These are phyloP conservation scores for Melikaiella ostensackeni DNA, from an alignment of 2,888 invertebrate genomes.

Conservation along the genomic window DNA sequence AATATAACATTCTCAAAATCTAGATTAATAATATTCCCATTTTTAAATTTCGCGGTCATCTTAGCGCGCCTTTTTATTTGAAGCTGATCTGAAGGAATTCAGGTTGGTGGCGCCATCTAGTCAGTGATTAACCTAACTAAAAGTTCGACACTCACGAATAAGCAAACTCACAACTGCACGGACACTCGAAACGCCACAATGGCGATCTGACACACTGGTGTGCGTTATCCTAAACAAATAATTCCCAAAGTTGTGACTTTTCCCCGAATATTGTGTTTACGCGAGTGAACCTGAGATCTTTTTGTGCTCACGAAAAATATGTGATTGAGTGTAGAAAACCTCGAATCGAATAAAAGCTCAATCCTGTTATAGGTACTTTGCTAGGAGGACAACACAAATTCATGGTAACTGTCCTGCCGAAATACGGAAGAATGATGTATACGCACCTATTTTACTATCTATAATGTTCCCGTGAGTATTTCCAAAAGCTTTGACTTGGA, in stretches of 20 bases:
- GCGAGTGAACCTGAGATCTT: constrained; percentile 52
- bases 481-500: constrained; percentile 20
- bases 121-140: constrained; percentile 19
- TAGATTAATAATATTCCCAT: no score
- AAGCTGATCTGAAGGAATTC: constrained; percentile 40
- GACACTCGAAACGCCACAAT: constrained; percentile 71
- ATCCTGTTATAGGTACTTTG: constrained; percentile 44
- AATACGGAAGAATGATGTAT: constrained; percentile 62
- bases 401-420: constrained; percentile 59
- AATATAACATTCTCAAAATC: no score
- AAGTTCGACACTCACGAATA: constrained; percentile 38
- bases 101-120: constrained; percentile 59
- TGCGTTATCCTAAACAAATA: constrained; percentile 56
- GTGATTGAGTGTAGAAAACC: constrained; percentile 53
- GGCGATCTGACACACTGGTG: constrained; percentile 70
- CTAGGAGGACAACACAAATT: constrained; percentile 59
- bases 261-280: constrained; percentile 47
- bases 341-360: constrained; percentile 48
- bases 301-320: constrained; percentile 56
- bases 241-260: constrained; percentile 57
- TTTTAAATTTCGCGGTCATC: neutral
- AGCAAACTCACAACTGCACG: constrained; percentile 56
- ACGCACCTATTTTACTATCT: constrained; percentile 53
- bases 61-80: constrained; percentile 1
- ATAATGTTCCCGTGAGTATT: constrained; percentile 65